Evolutionary conservation across 2,797 vertebrate genomes (phyloP).

Genomic region (Parauchenoglanis ngamensis): DNA sequence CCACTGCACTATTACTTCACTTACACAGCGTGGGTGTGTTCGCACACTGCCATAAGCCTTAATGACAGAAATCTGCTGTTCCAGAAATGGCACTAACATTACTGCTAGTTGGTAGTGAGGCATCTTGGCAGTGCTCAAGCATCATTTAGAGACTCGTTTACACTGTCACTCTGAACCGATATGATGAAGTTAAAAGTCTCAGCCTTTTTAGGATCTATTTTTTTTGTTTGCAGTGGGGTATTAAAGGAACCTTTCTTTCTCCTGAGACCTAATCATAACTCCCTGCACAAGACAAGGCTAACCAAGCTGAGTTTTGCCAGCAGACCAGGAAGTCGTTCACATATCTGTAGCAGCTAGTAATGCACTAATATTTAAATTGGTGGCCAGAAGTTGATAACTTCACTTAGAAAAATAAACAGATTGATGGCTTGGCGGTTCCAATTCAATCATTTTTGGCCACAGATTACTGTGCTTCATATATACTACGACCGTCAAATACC

Average conservation of each 20-base stretch:
- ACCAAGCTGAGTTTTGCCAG: neutral
- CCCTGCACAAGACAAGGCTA: neutral
- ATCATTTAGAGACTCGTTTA: constrained; percentile 10
- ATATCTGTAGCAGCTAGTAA: no score
- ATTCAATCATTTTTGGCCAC: neutral
- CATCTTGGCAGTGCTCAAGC: constrained; percentile 6
- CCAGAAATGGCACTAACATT: neutral
- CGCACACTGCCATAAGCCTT: constrained; percentile 9
- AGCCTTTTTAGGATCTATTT: neutral
- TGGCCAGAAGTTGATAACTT: neutral
- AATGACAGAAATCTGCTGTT: constrained; percentile 24
- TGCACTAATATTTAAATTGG: neutral
- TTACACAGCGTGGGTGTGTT: constrained; percentile 25
- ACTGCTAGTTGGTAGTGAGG: constrained; percentile 7
- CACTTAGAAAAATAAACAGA: neutral
- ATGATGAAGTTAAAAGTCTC: constrained; percentile 4
- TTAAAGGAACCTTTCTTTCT: neutral
- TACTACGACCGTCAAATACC: neutral
- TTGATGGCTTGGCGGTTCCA: no score
- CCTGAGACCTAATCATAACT: neutral
- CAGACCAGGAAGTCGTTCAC: neutral
- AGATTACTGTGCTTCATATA: neutral
- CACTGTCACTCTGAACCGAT: constrained; percentile 5
- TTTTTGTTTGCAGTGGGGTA: neutral
- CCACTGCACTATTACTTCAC: neutral